Base-by-base conservation (phyloP, 2,888 invertebrate genomes). In the Epinotia brunnichana region DNA sequence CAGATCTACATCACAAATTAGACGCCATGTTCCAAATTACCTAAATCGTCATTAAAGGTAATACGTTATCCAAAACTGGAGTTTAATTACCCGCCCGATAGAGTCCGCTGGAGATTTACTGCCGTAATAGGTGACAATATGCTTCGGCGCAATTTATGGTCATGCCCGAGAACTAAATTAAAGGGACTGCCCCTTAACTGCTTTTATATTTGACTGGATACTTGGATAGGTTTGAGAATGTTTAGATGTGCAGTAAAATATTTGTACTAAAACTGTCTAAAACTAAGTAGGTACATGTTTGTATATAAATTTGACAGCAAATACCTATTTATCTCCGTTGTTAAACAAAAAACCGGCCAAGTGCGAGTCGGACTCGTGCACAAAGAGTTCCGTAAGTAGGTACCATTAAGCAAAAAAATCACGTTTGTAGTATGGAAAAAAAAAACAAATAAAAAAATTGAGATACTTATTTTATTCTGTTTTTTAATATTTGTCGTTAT, bases 111-210 rank as follows among this genome's bases (percentile, higher is more conserved):
- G 81, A 89, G 89, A 91, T 91, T 91, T 90, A 91, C 89, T 82
- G 90, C 83, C 87, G 87, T 90, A 91, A 91, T 91, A 90, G 90
- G 82, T 81, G 80, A 84, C 87, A 87, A 88, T 87, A 84, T 83
- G 82, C 81, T 80, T 61, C 13, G 66, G 82, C 81, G 81, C 87
- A 82, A 89, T 90, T 88, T 88, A 89, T 87, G 85, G 84, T 80
- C 75, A 76, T 76, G 78, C 76, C 74, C 77, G 81, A 39, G 48
- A 56, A 85, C 85, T 87, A 85, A 83, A 89, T 89, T 89, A 88
- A 87, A 85, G 85, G 85, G 85, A 74, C 76, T 80, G 48, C 74
- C 79, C 81, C 80, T 82, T 81, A 82, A 85, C 81, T 78, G 84
- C 80, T 83, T 84, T 85, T 84, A 83, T 83, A 82, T 82, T 81